Conservation (phyloP, 2,113 vertebrate species). For the Muntiacus muntjak region DNA sequence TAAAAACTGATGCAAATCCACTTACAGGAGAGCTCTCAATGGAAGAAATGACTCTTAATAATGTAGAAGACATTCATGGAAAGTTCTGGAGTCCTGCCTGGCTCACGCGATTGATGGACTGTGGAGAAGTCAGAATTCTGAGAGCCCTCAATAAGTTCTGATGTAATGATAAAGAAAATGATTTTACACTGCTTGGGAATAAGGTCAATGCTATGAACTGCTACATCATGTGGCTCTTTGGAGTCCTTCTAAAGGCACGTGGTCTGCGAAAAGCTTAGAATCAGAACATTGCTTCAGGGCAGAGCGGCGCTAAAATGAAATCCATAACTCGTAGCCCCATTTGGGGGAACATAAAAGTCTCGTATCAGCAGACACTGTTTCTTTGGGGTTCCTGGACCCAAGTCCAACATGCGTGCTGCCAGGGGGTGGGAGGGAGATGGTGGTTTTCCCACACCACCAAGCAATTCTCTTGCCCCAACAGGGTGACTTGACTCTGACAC, state of each 20-base stretch:
- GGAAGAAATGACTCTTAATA: accelerated
- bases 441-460: not conserved
- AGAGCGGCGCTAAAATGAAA: not conserved
- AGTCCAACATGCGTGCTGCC: accelerated
- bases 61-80: not conserved
- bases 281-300: not conserved
- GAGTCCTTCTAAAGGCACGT: not conserved
- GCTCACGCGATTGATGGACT: not conserved
- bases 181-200: not conserved
- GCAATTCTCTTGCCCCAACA: not conserved
- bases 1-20: not conserved
- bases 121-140: not conserved
- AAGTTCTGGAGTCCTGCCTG: too few species aligned
- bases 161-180: not conserved
- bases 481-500: not conserved
- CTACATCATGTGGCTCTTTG: not conserved
- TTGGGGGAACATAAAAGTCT: not conserved
- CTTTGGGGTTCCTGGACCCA: not conserved
- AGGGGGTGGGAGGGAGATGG: not conserved
- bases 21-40: not conserved
- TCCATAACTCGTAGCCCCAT: not conserved
- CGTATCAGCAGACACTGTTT: not conserved
- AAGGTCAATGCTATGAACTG: too few species aligned
- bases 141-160: not conserved
- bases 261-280: accelerated